Conservation (phyloP, 1,140 invertebrate species). For the Oreohelix idahoensis region DNA sequence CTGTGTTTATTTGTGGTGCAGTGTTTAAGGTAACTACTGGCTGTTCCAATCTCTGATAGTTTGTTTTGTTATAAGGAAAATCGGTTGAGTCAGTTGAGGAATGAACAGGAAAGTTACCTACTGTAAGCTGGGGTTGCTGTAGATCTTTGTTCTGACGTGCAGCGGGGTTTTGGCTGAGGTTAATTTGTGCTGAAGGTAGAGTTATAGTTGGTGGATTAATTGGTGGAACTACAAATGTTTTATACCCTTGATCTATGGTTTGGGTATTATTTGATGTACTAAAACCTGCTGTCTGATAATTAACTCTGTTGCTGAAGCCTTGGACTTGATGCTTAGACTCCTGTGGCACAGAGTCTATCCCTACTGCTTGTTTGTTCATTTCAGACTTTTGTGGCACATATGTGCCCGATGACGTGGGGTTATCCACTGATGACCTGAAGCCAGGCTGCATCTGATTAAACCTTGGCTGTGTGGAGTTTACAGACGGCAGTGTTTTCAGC, state of each 20-base stretch:
- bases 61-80: not conserved
- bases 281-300: not conserved
- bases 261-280: not conserved
- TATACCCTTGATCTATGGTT: not conserved
- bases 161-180: not conserved
- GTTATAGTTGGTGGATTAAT: conserved; percentile 8
- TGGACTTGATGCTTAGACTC: too few species aligned
- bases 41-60: not conserved
- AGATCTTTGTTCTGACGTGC: not conserved
- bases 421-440: not conserved
- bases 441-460: not conserved
- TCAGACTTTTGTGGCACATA: not conserved
- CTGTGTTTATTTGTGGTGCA: not conserved
- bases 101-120: not conserved
- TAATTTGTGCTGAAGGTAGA: not conserved
- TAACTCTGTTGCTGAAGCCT: not conserved
- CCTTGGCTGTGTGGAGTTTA: not conserved
- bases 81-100: not conserved
- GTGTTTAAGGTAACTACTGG: not conserved
- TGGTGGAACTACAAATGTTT: not conserved
- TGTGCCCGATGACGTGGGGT: not conserved
- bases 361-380: not conserved
- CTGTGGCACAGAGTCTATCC: too few species aligned
- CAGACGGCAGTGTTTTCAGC: not conserved
- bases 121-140: not conserved